Evolutionary conservation across 1,140 invertebrate genomes (phyloP).

Genomic region (Chironomus tepperi): DNA sequence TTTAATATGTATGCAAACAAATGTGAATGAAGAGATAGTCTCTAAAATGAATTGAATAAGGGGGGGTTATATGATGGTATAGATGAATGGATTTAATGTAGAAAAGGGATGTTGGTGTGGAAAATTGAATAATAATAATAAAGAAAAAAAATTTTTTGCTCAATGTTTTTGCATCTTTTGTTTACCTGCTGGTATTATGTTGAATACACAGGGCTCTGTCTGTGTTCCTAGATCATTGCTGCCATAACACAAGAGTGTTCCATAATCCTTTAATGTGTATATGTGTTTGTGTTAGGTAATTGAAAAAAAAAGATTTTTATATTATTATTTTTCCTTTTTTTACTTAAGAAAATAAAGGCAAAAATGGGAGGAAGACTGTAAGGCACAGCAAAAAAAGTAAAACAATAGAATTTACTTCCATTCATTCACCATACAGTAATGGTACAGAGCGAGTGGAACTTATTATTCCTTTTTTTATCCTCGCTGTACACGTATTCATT

Average conservation of each 20-base stretch:
- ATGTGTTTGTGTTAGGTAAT: slow-evolving; percentile 24
- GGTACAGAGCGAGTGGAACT: too few relatives aligned
- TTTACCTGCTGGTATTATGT: slow-evolving; percentile 64
- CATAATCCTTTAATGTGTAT: slow-evolving; percentile 60
- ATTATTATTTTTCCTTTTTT: too few relatives aligned
- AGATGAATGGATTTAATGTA: neutral
- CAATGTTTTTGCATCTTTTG: too few relatives aligned
- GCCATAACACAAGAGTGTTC: slow-evolving; percentile 66
- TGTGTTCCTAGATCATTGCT: slow-evolving; percentile 64
- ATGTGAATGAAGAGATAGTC: too few relatives aligned
- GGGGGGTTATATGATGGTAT: slow-evolving; percentile 3
- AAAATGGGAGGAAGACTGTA: neutral
- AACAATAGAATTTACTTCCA: slow-evolving; percentile 23
- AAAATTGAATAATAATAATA: too few relatives aligned
- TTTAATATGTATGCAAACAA: too few relatives aligned
- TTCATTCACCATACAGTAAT: neutral
- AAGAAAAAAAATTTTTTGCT: too few relatives aligned
- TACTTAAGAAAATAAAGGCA: too few relatives aligned
- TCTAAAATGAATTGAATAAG: too few relatives aligned
- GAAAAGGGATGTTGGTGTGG: too few relatives aligned
- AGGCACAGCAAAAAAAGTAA: neutral
- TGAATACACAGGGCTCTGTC: slow-evolving; percentile 64
- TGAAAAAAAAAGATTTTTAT: too few relatives aligned
- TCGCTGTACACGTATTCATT: neutral
- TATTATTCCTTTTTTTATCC: slow-evolving; percentile 11